Evolutionary conservation across 2,888 invertebrate species (phyloP).

Genomic region (Sepioteuthis lessoniana): DNA sequence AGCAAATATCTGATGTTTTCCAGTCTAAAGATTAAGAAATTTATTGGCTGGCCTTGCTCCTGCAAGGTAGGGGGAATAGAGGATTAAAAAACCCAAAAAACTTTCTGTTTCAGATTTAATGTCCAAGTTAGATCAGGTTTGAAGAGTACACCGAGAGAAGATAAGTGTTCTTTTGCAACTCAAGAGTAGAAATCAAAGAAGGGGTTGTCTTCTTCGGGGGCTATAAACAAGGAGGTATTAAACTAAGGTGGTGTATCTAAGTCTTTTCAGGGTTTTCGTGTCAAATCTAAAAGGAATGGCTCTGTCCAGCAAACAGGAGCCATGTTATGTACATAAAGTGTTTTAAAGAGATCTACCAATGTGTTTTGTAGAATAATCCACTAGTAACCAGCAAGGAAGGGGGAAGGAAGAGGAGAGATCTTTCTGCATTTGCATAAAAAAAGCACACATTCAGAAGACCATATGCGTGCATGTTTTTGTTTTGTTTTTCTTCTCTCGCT

Average conservation of each 20-base stretch:
- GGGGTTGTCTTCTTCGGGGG: slow-evolving; percentile 16
- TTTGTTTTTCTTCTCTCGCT: not conserved
- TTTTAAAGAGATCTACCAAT: not conserved
- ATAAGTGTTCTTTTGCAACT: not conserved
- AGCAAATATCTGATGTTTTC: not conserved
- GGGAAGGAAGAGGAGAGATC: not conserved
- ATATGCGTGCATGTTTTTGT: not conserved
- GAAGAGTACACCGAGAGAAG: not conserved
- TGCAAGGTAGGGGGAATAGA: not conserved
- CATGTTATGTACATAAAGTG: not conserved
- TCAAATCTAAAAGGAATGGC: not conserved
- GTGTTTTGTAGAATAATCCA: not conserved
- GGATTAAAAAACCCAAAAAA: no score
- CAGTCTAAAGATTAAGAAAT: not conserved
- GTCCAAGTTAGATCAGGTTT: not conserved
- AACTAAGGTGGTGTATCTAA: not conserved
- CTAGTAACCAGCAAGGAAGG: not conserved
- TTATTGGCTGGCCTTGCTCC: not conserved
- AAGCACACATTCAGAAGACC: not conserved
- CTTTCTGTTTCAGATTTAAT: not conserved
- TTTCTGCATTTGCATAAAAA: not conserved
- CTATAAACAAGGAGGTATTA: not conserved
- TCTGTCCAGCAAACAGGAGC: not conserved
- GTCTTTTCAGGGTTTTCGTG: not conserved
- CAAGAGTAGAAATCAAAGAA: not conserved